Base-by-base conservation (phyloP, 2,888 invertebrate genomes). In the Julus scanicus region DNA sequence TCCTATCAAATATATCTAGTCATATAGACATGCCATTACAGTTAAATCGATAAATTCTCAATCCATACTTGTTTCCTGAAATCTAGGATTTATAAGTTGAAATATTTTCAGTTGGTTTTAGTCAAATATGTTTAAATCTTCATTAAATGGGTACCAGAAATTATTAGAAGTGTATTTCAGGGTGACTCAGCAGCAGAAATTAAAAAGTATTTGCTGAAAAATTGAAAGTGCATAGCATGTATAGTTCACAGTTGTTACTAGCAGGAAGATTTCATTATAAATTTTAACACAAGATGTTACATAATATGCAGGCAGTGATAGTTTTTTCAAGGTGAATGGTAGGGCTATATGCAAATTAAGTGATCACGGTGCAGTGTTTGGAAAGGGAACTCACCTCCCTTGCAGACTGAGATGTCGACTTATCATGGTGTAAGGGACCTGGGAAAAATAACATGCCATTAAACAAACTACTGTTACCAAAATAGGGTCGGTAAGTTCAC, bases 381-480 rank as follows among this genome's bases (percentile, higher is more conserved):
- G 40, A 57, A 37, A 87, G 87, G 48, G 84, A 20, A 89, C 89
- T 89, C 89, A 89, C 89, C 89, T 89, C 88, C 89, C 89, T 57
- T 39, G 88, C 49, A 89, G 89, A 86, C 89, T 89, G 85, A 88
- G 88, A 88, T 89, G 89, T 71, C 89, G 89, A 84, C 89, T 88
- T 86, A 89, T 89, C 89, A 89, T 89, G 89, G 49, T 80, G 88
- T 86, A 85, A 87, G 87, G 53, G 40, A 88, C 88, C 88, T 88
- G 63, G 44, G 53, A 88, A 86, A 88, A 88, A 87, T 83, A 83
- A 87, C 71, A 87, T 85, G 48, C 85, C 85, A 85, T 85, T 85
- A 85, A 80, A 80, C 80, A 80, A 80, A 80, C 80, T 80, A 80
- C 80, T 80, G 80, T 80, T 80, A 80, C 37, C 80, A n/a, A 29